phyloP scores from a whole-genome alignment of 2,113 vertebrate genomes.

The Podarcis muralis region DNA sequence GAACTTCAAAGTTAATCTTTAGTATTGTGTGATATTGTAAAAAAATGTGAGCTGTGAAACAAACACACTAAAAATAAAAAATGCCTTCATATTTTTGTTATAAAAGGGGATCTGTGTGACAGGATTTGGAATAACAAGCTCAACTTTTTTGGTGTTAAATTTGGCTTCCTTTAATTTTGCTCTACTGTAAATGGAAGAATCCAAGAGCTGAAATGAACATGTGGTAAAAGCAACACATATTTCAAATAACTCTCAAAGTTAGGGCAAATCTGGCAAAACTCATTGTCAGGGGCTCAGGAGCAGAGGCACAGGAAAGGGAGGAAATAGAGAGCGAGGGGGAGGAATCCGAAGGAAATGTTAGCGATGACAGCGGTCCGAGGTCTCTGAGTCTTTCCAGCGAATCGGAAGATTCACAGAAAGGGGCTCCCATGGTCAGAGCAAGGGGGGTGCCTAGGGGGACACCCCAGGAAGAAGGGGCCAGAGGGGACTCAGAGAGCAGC shows the following conservation, averaged over 20 bases:
- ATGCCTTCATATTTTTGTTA: neutral
- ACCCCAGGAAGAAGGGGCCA: too few relatives aligned
- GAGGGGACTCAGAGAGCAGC: too few relatives aligned
- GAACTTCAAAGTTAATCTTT: slow-evolving; percentile 43
- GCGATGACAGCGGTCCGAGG: too few relatives aligned
- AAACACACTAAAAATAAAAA: slow-evolving; percentile 21
- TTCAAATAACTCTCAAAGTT: slow-evolving; percentile 26
- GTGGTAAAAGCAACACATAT: slow-evolving; percentile 16
- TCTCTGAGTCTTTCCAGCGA: too few relatives aligned
- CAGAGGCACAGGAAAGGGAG: too few relatives aligned
- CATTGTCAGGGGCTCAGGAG: too few relatives aligned
- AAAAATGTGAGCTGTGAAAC: slow-evolving; percentile 15
- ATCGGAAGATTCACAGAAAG: too few relatives aligned
- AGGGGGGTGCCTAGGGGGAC: too few relatives aligned
- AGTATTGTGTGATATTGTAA: slow-evolving; percentile 10
- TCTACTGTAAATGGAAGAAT: slow-evolving; percentile 21
- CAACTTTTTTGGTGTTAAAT: slow-evolving; percentile 9
- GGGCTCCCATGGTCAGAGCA: too few relatives aligned
- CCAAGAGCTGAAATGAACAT: neutral
- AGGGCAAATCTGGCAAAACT: neutral
- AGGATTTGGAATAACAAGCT: slow-evolving; percentile 19
- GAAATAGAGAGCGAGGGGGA: too few relatives aligned
- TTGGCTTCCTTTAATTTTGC: slow-evolving; percentile 7
- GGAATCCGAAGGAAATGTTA: too few relatives aligned
- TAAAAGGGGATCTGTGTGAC: neutral